Evolutionary conservation across 2,888 invertebrate genomes (phyloP).

Genomic region (Tineola bisselliella): DNA sequence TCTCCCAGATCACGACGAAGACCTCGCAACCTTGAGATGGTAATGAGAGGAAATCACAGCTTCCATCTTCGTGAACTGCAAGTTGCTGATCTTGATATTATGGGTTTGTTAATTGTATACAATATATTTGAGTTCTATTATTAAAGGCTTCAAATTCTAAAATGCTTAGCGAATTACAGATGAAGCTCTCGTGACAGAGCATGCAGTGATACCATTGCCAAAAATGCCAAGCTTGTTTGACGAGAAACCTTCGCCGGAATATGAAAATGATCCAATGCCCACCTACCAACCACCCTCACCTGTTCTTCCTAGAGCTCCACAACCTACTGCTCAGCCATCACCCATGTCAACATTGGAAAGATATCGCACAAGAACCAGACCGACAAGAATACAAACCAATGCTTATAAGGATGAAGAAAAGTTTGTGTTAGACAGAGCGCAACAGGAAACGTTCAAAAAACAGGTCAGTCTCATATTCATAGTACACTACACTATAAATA

Average conservation of each 20-base stretch:
- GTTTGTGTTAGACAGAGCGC: conserved; percentile 74
- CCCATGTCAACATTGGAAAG: conserved; percentile 60
- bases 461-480: conserved; percentile 33
- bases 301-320: conserved; percentile 34
- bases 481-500: too few relatives aligned
- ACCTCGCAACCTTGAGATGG: conserved; percentile 77
- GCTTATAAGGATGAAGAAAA: conserved; percentile 69
- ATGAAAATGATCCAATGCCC: conserved; percentile 34
- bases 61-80: conserved; percentile 79
- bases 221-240: conserved; percentile 68
- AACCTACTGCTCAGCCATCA: conserved; percentile 30
- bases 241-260: conserved; percentile 44
- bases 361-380: conserved; percentile 51
- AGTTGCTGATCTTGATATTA: conserved; percentile 55
- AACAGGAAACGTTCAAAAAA: conserved; percentile 65
- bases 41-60: conserved; percentile 75
- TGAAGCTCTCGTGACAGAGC: conserved; percentile 71
- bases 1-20: conserved; percentile 58
- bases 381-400: conserved; percentile 43
- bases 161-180: conserved; percentile 37
- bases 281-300: conserved; percentile 48
- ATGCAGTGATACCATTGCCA: conserved; percentile 72
- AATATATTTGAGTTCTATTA: neutral
- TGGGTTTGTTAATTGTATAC: conserved; percentile 40
- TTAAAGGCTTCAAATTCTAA: neutral